A percentile compares a stretch with the other conserved stretches of the same genome.
Evolutionary conservation across 2,797 vertebrate species (phyloP).

Genomic region (Pelochelys cantorii): DNA sequence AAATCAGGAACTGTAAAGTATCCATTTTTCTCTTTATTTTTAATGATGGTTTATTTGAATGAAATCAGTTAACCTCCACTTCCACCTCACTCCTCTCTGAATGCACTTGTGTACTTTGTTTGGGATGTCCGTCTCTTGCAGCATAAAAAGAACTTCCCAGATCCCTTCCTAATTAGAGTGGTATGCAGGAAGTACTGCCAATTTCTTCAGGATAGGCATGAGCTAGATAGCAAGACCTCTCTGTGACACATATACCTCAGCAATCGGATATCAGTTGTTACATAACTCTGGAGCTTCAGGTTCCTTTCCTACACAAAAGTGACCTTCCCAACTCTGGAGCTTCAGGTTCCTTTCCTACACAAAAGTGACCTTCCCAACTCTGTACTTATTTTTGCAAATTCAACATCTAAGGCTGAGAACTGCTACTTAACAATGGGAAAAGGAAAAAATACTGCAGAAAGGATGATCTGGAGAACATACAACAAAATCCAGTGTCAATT

Average conservation of each 20-base stretch:
- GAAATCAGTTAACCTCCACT: too few species aligned
- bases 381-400: background rate
- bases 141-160: background rate
- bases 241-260: background rate
- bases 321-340: rapidly evolving
- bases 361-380: background rate
- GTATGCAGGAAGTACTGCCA: background rate
- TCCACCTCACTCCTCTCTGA: background rate
- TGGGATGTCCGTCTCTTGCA: background rate
- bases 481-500: background rate
- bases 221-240: background rate
- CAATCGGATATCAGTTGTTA: background rate
- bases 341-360: too few species aligned
- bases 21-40: background rate
- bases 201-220: background rate
- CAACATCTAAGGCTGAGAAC: background rate
- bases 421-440: background rate
- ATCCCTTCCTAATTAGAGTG: rapidly evolving
- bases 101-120: background rate
- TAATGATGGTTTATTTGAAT: too few species aligned
- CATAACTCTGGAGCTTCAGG: rapidly evolving
- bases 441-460: background rate
- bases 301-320: too few species aligned
- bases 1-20: rapidly evolving
- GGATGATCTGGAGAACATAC: background rate